Evolutionary conservation across 1,140 invertebrate species (phyloP).

Genomic region (Drosophila aff.): DNA sequence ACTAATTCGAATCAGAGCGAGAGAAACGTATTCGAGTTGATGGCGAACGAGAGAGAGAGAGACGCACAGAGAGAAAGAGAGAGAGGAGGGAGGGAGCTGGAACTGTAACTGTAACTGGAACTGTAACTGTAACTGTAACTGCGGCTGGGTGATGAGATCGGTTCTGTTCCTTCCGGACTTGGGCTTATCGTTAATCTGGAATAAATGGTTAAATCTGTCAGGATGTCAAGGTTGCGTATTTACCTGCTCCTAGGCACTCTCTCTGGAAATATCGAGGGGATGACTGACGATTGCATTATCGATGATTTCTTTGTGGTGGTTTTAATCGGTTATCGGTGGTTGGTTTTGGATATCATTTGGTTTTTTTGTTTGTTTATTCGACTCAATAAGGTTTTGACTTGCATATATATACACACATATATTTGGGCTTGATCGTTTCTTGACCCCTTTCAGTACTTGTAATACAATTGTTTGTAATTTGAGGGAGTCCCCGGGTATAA

Average conservation of each 20-base stretch:
- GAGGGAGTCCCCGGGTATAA: slow-evolving; percentile 17
- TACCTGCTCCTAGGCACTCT: slow-evolving; percentile 58
- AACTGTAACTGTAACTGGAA: background rate
- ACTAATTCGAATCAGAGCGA: slow-evolving; percentile 29
- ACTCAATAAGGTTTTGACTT: slow-evolving; percentile 16
- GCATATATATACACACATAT: background rate
- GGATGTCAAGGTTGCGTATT: slow-evolving; percentile 52
- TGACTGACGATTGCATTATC: slow-evolving; percentile 34
- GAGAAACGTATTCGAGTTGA: slow-evolving; percentile 33
- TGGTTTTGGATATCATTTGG: slow-evolving; percentile 22
- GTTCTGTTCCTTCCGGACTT: background rate
- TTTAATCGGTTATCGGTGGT: slow-evolving; percentile 9
- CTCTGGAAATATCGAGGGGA: slow-evolving; percentile 21
- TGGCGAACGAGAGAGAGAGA: slow-evolving; percentile 2
- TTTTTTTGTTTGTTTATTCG: slow-evolving; percentile 3
- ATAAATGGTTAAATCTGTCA: slow-evolving; percentile 54
- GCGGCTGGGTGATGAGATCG: background rate
- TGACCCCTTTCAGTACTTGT: slow-evolving; percentile 16
- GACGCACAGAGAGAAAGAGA: slow-evolving; percentile 4
- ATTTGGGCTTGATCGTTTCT: slow-evolving; percentile 25
- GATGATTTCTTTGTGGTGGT: slow-evolving; percentile 21
- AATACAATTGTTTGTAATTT: slow-evolving; percentile 39
- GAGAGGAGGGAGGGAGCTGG: slow-evolving; percentile 7
- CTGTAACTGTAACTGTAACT: background rate
- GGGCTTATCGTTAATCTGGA: background rate